Percentiles rank a stretch among this genome's conserved stretches.
Evolutionary conservation across 1,140 invertebrate genomes (phyloP).

Genomic region (Ericerus pela): DNA sequence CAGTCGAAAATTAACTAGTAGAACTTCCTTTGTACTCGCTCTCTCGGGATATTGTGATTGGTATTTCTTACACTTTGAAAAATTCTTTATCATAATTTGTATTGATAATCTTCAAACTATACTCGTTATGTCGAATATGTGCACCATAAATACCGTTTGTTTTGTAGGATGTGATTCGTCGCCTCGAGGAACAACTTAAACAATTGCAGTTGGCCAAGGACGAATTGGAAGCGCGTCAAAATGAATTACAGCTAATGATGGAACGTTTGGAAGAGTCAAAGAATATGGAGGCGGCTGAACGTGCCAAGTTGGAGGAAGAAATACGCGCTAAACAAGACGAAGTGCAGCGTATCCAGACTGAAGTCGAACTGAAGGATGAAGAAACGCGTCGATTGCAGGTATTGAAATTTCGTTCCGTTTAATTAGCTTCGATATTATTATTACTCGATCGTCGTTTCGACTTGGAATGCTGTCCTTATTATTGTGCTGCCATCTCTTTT

Average conservation of each 20-base stretch:
- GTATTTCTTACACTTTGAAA: background rate
- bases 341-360: constrained; percentile 69
- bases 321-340: constrained; percentile 75
- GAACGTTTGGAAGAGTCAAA: constrained; percentile 71
- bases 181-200: constrained; percentile 82
- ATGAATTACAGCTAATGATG: constrained; percentile 63
- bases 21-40: too few relatives aligned
- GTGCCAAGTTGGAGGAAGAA: constrained; percentile 77
- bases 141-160: too few relatives aligned
- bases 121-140: too few relatives aligned
- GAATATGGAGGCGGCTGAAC: constrained; percentile 83
- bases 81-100: background rate
- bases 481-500: too few relatives aligned
- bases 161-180: constrained; percentile 69
- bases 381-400: constrained; percentile 71
- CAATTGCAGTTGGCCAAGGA: constrained; percentile 89
- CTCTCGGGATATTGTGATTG: too few relatives aligned
- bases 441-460: too few relatives aligned
- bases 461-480: too few relatives aligned
- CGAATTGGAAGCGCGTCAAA: constrained; percentile 78
- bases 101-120: too few relatives aligned
- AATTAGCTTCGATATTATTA: too few relatives aligned
- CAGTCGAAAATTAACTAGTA: too few relatives aligned
- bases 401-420: background rate
- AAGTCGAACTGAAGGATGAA: constrained; percentile 73